Conservation (phyloP, 2,888 invertebrate species). For the Pinctada fucata region DNA sequence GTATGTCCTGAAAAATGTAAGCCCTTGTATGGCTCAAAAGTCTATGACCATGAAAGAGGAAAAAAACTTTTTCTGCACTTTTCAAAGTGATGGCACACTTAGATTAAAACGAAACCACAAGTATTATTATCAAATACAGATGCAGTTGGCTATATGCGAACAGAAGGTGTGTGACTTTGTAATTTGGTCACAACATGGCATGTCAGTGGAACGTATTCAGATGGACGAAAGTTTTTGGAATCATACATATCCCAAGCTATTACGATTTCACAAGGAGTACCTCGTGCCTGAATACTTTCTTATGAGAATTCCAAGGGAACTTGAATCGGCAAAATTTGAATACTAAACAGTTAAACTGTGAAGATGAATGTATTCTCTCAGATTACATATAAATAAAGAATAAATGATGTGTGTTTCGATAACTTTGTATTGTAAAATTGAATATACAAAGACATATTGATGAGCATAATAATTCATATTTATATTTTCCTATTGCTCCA, state of each 20-base stretch:
- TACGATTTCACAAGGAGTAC: neutral
- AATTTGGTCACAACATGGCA: constrained; percentile 1
- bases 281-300: no score
- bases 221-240: constrained; percentile 1
- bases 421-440: no score
- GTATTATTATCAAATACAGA: constrained; percentile 9
- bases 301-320: no score
- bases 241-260: neutral
- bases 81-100: neutral
- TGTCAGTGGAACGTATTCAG: neutral
- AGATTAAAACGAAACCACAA: constrained; percentile 1
- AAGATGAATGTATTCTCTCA: no score
- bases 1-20: neutral
- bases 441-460: no score
- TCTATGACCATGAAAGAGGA: neutral
- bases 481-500: no score
- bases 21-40: no score
- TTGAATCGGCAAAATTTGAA: no score
- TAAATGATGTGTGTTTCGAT: no score
- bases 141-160: constrained; percentile 3
- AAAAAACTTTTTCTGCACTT: neutral
- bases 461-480: no score
- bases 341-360: no score
- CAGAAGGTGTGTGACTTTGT: neutral
- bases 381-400: no score